Conservation (phyloP, 1,140 invertebrate genomes). For the Penaeus japonicus region DNA sequence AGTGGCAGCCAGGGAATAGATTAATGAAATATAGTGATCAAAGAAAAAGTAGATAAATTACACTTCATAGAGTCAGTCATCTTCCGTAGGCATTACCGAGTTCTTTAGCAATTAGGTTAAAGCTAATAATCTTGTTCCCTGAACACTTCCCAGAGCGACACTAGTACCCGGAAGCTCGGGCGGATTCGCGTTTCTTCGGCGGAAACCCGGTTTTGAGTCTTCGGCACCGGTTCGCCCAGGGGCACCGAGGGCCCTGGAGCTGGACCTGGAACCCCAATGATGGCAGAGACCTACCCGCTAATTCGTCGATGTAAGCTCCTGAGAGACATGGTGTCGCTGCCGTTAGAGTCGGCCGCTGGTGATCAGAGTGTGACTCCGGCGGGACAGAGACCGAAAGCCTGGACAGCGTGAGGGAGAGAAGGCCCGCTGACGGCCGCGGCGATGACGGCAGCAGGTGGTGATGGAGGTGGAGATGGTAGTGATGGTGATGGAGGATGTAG, state of each 20-base stretch:
- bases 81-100: too few relatives aligned
- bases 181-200: neutral
- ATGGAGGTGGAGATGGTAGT: neutral
- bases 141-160: too few relatives aligned
- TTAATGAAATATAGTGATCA: too few relatives aligned
- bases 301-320: conserved; percentile 47
- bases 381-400: conserved; percentile 10
- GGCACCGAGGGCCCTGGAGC: too few relatives aligned
- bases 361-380: neutral
- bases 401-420: conserved; percentile 9
- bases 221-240: neutral
- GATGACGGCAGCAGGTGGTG: conserved; percentile 28
- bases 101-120: too few relatives aligned
- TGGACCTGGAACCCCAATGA: neutral
- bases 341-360: conserved; percentile 29
- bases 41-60: too few relatives aligned
- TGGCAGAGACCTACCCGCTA: conserved; percentile 28
- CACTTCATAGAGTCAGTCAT: too few relatives aligned
- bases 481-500: conserved; percentile 31
- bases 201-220: conserved; percentile 10
- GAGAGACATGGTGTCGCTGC: conserved; percentile 32
- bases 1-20: too few relatives aligned
- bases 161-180: too few relatives aligned
- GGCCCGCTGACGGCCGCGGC: conserved; percentile 35
- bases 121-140: too few relatives aligned